phyloP scores from a whole-genome alignment of 1,140 invertebrate species.

The Ganaspis sp. region DNA sequence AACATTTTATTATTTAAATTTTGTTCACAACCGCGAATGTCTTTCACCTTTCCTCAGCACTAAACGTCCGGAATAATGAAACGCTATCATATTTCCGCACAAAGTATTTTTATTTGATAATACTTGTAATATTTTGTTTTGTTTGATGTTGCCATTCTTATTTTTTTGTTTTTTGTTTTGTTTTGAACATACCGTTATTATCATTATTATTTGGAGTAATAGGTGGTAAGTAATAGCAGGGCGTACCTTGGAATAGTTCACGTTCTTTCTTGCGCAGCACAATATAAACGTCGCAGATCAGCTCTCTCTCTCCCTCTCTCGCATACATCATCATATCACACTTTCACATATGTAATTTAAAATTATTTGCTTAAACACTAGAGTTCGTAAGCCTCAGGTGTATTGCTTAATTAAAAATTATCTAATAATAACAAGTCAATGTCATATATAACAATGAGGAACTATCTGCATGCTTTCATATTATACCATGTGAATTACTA shows the following conservation, averaged over 20 bases:
- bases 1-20: conserved; percentile 35
- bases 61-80: conserved; percentile 77
- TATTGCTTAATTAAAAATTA: conserved; percentile 72
- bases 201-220: conserved; percentile 73
- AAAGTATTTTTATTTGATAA: conserved; percentile 75
- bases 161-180: conserved; percentile 63
- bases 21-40: conserved; percentile 57
- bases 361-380: conserved; percentile 38
- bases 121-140: conserved; percentile 59
- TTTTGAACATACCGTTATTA: conserved; percentile 72
- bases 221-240: conserved; percentile 76
- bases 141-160: too few relatives aligned
- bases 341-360: conserved; percentile 45
- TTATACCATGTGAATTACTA: conserved; percentile 34
- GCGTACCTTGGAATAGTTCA: conserved; percentile 77
- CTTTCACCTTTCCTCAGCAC: conserved; percentile 78
- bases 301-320: conserved; percentile 66
- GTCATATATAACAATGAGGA: conserved; percentile 70
- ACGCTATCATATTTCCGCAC: conserved; percentile 74
- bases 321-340: conserved; percentile 44
- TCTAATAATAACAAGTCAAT: conserved; percentile 72
- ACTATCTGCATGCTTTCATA: conserved; percentile 61
- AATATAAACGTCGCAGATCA: conserved; percentile 76
- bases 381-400: conserved; percentile 66
- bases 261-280: conserved; percentile 77